phyloP scores from a whole-genome alignment of 2,888 invertebrate species.

The Elegia similella region DNA sequence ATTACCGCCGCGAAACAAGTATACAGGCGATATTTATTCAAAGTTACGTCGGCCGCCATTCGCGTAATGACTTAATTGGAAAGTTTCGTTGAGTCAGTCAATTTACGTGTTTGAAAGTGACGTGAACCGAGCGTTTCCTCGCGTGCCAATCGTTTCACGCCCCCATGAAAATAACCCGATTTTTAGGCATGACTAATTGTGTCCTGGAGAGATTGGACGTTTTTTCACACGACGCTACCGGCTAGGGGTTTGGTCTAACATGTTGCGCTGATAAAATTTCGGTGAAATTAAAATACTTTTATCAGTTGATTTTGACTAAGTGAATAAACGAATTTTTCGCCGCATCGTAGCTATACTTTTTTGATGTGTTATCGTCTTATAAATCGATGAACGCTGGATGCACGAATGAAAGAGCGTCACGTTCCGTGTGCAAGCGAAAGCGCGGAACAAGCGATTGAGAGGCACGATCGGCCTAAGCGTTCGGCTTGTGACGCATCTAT shows the following conservation, averaged over 20 bases:
- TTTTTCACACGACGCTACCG: slow-evolving; percentile 21
- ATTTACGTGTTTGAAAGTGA: slow-evolving; percentile 55
- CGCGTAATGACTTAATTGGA: slow-evolving; percentile 74
- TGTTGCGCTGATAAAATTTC: no score
- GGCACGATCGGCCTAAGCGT: no score
- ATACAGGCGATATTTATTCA: slow-evolving; percentile 44
- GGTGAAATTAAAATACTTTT: no score
- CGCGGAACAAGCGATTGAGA: no score
- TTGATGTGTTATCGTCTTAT: no score
- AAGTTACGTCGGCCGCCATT: slow-evolving; percentile 52
- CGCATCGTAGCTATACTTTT: no score
- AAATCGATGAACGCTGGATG: no score
- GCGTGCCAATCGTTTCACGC: slow-evolving; percentile 61
- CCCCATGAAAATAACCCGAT: slow-evolving; percentile 41
- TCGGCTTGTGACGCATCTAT: no score
- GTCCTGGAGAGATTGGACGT: slow-evolving; percentile 19
- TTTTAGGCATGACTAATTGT: slow-evolving; percentile 50
- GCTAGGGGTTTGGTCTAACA: background rate
- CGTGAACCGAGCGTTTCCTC: slow-evolving; percentile 58
- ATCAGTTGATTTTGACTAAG: no score
- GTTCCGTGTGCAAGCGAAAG: no score
- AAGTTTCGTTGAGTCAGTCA: slow-evolving; percentile 64
- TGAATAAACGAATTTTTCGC: no score
- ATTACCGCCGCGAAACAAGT: slow-evolving; percentile 40
- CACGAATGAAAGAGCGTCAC: no score